Percentiles rank a stretch among this genome's conserved stretches.
These are phyloP conservation scores for Phoebastria nigripes DNA, from an alignment of 2,797 vertebrate genomes.

Conservation along the genomic window DNA sequence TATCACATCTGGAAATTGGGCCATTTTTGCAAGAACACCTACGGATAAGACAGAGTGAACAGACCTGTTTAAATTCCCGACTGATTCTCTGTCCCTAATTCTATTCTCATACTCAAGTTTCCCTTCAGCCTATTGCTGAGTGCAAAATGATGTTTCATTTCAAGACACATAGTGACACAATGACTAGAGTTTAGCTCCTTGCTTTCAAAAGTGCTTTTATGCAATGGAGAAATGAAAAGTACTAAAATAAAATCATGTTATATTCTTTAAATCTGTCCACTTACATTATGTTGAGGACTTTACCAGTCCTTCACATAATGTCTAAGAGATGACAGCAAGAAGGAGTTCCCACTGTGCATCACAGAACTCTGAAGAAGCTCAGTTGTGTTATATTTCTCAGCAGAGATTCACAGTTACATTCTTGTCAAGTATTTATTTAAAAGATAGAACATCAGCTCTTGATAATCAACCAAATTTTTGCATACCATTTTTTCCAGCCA, in stretches of 20 bases:
- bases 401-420: background rate
- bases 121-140: background rate
- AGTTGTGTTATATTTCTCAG: background rate
- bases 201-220: slow-evolving; percentile 10
- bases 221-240: background rate
- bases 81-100: background rate
- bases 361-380: background rate
- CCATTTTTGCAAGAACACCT: background rate
- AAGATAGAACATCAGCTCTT: background rate
- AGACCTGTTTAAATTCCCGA: background rate
- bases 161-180: background rate
- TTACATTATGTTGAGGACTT: background rate
- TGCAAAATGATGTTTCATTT: slow-evolving; percentile 38
- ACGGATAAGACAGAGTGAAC: background rate
- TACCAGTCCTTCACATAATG: background rate
- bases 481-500: background rate
- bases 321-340: background rate
- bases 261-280: slow-evolving; percentile 8
- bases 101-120: background rate
- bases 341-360: background rate
- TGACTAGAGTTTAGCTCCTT: background rate
- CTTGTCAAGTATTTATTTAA: background rate
- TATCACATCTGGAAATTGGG: background rate
- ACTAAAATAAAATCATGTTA: slow-evolving; percentile 12
- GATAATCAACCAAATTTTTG: background rate